A percentile compares a stretch with the other conserved stretches of the same genome.
These are phyloP conservation scores for Smutsia gigantea DNA, from an alignment of 2,797 vertebrate species.

Conservation along the genomic window DNA sequence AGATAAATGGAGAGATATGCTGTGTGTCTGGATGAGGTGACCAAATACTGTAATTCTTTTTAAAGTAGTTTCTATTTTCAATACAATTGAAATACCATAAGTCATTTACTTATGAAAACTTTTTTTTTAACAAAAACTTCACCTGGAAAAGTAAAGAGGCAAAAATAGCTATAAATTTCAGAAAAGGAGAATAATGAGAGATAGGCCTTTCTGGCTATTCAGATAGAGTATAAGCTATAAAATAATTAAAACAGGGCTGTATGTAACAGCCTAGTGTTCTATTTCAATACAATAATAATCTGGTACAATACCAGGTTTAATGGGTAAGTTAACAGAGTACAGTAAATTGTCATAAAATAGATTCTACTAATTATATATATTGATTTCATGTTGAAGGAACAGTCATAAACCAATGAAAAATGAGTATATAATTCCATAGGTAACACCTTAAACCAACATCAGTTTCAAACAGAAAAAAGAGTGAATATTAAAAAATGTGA, in stretches of 20 bases:
- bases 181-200: neutral
- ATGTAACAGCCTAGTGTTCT: neutral
- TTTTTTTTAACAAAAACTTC: neutral
- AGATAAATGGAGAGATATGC: neutral
- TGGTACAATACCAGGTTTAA: neutral
- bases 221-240: constrained; percentile 3
- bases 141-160: neutral
- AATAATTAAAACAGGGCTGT: neutral
- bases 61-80: neutral
- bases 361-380: neutral
- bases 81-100: neutral
- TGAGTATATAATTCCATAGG: neutral
- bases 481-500: neutral
- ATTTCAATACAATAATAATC: neutral
- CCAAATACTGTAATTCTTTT: neutral
- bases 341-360: neutral
- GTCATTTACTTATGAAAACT: neutral
- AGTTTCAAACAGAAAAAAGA: neutral
- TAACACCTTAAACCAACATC: neutral
- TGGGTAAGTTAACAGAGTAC: neutral
- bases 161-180: neutral
- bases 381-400: neutral
- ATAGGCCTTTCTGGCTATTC: neutral
- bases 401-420: neutral
- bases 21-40: neutral